These are phyloP conservation scores for Pyrrhosoma nymphula DNA, from an alignment of 2,888 invertebrate species.

Conservation along the genomic window DNA sequence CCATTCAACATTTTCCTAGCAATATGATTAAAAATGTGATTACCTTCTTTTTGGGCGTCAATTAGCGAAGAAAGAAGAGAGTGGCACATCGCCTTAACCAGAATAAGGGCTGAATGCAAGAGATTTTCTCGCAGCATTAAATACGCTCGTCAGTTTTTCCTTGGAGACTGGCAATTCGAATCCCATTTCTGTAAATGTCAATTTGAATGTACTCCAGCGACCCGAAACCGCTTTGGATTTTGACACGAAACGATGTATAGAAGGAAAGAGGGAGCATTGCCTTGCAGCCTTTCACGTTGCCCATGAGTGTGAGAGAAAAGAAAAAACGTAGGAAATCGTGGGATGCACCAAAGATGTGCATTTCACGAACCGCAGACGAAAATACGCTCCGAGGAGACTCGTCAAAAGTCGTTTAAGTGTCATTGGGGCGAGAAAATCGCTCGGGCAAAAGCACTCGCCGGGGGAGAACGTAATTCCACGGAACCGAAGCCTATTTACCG, in stretches of 20 bases:
- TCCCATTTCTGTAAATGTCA: too few relatives aligned
- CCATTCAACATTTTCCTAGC: too few relatives aligned
- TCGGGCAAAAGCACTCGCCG: not conserved
- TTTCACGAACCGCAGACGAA: not conserved
- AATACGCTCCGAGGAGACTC: not conserved
- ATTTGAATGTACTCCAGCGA: too few relatives aligned
- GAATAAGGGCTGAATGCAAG: too few relatives aligned
- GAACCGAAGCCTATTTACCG: not conserved
- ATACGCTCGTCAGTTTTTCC: too few relatives aligned
- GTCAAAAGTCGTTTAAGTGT: not conserved
- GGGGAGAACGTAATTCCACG: not conserved
- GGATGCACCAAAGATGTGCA: not conserved
- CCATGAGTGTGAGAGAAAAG: not conserved
- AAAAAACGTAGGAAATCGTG: not conserved
- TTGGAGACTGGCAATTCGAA: too few relatives aligned
- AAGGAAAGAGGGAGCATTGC: not conserved
- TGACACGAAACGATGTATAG: not conserved
- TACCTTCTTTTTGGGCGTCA: too few relatives aligned
- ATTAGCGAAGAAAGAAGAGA: too few relatives aligned
- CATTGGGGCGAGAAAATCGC: conserved; percentile 5
- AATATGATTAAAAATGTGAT: too few relatives aligned
- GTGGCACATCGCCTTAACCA: too few relatives aligned
- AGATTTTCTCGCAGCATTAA: too few relatives aligned
- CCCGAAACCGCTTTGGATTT: not conserved
- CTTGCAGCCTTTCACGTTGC: not conserved